phyloP scores from a whole-genome alignment of 2,797 vertebrate genomes.

The Agapornis canus region DNA sequence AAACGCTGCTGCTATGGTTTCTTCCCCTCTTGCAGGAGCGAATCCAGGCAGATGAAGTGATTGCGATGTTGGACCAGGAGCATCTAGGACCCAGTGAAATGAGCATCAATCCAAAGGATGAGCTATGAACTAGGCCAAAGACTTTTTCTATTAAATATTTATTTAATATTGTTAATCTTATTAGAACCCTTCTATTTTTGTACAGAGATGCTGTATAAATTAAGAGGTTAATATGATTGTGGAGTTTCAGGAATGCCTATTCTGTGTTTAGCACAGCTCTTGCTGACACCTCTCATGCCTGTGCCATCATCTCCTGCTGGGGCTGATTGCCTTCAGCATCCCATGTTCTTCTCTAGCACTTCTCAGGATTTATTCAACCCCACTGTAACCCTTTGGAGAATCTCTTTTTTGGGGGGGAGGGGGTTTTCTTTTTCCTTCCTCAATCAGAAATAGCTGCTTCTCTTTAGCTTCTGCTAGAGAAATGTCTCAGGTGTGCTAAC shows the following conservation, averaged over 20 bases:
- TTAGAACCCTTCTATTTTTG: slow-evolving; percentile 94
- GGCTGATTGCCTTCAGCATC: background rate
- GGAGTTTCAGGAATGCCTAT: background rate
- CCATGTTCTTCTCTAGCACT: background rate
- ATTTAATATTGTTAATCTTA: slow-evolving; percentile 89
- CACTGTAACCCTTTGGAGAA: background rate
- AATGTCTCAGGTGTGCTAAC: background rate
- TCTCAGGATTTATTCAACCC: background rate
- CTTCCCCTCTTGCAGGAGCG: slow-evolving; percentile 82
- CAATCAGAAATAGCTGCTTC: background rate
- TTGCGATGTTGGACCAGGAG: slow-evolving; percentile 85
- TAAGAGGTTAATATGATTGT: slow-evolving; percentile 62
- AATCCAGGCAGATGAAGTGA: slow-evolving; percentile 93
- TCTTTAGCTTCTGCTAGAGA: background rate
- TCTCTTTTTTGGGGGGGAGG: background rate
- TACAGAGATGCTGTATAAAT: slow-evolving; percentile 84
- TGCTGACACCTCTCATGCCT: background rate
- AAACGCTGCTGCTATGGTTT: background rate
- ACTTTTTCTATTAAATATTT: slow-evolving; percentile 85
- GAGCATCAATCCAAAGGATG: slow-evolving; percentile 93
- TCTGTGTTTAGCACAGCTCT: slow-evolving; percentile 14
- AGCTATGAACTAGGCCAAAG: slow-evolving; percentile 81
- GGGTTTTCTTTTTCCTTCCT: background rate
- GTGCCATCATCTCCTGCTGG: background rate
- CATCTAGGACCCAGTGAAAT: slow-evolving; percentile 75